Evolutionary conservation across 2,797 vertebrate species (phyloP).

Genomic region (Enoplosus armatus): DNA sequence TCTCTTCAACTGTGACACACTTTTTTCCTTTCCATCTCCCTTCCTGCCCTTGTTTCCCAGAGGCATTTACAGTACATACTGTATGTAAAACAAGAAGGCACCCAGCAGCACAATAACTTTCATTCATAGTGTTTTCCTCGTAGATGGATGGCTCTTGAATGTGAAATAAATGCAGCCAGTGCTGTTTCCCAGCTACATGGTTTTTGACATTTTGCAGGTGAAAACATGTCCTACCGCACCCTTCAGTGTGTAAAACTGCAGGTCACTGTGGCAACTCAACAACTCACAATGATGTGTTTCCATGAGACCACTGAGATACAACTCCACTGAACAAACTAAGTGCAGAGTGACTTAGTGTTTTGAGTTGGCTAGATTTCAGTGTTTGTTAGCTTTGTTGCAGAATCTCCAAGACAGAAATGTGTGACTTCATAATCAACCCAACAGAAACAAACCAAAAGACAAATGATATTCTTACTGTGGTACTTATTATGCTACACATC

Average conservation of each 20-base stretch:
- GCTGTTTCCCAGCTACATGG: conserved; percentile 29
- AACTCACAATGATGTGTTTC: conserved; percentile 40
- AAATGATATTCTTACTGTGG: background rate
- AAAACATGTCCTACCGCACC: conserved; percentile 75
- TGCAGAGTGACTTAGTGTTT: background rate
- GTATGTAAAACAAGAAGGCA: conserved; percentile 31
- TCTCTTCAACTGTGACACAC: conserved; percentile 37
- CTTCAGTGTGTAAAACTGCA: conserved; percentile 49
- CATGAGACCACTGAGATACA: conserved; percentile 34
- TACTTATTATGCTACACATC: background rate
- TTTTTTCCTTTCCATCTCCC: conserved; percentile 10
- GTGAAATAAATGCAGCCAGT: conserved; percentile 38
- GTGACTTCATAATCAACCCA: background rate
- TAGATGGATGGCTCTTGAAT: conserved; percentile 21
- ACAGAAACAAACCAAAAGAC: background rate
- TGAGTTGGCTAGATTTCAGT: background rate
- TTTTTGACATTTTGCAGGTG: conserved; percentile 73
- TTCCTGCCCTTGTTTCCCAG: conserved; percentile 29
- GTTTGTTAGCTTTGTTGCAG: background rate
- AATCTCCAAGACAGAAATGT: conserved; percentile 5
- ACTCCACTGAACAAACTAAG: conserved; percentile 17
- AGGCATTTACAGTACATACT: conserved; percentile 1
- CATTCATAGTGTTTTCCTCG: conserved; percentile 41
- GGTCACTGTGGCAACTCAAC: conserved; percentile 53
- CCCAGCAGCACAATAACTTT: conserved; percentile 48